Base-by-base conservation (phyloP, 2,797 vertebrate species). In the Silurus aristotelis region DNA sequence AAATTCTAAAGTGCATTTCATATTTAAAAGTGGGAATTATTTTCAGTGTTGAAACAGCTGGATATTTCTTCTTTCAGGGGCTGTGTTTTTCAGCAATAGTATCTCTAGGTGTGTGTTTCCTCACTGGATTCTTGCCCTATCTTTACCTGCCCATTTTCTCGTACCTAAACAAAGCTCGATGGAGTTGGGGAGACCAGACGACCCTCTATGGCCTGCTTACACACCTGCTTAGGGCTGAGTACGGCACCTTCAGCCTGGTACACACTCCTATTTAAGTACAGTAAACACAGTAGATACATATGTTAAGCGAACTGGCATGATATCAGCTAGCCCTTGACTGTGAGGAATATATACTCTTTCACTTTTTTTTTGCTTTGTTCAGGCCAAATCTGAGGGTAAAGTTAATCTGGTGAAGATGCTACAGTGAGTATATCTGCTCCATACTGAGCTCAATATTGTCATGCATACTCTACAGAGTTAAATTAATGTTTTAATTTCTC, bases 121-220 rank as follows among this genome's bases (percentile, higher is more conserved):
- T 95, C 58, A 87, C 92, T 78, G 98, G 98, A 46, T 95, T 99
- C 85, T 91, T 97, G 90, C 98, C 98, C 17, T 99, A 99, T 91
- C 76, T 96, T 89, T 97, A 99, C 94, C 94, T 99, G 89, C 97
- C 97, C 19, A 73, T 96, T 80, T 99, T 97, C 0, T 98, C 97
- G 89, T 96, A 94, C 94, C 85, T 97, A 90, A 97, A 89, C 92
- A 92, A 82, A 56, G 98, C 98, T 63, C 96, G 96, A 82, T 99
- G 98, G 98, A 99, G 96, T 89, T 99, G 98, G 98, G 98, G 98
- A 88, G 98, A 99, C 94, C 97, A 99, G 96, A 98, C 96, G 2
- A 95, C 96, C 46, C 43, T 97, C 85, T 93, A 91, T 46, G 98
- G 98, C 73, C 96, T 99, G 89, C 91, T 98, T 89, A 98, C 96